phyloP scores from a whole-genome alignment of 2,888 invertebrate species.

The Pharmacophagus antenor region DNA sequence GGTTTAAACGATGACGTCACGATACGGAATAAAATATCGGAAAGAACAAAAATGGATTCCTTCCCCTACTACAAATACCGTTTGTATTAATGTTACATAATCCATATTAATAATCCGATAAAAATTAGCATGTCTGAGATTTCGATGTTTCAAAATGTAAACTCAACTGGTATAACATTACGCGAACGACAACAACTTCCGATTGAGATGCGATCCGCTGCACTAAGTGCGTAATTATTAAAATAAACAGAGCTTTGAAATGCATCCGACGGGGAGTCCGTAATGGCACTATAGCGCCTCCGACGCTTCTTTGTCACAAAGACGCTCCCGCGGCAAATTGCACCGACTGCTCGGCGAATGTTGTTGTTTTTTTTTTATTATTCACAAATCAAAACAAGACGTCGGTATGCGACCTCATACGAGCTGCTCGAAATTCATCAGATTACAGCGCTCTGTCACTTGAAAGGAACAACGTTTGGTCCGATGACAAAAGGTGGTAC shows the following conservation, averaged over 20 bases:
- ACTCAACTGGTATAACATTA: background rate
- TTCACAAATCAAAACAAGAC: constrained; percentile 20
- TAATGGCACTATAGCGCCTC: constrained; percentile 38
- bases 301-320: constrained; percentile 36
- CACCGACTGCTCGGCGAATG: constrained; percentile 34
- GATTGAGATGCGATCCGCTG: constrained; percentile 20
- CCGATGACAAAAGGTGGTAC: background rate
- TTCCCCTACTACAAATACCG: background rate
- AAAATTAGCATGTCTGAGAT: background rate
- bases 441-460: background rate
- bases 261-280: constrained; percentile 12
- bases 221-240: constrained; percentile 31
- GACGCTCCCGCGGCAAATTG: constrained; percentile 53
- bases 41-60: too few relatives aligned
- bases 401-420: constrained; percentile 8
- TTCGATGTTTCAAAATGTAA: background rate
- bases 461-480: background rate
- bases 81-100: background rate
- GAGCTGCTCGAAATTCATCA: constrained; percentile 4
- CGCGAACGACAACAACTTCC: constrained; percentile 2
- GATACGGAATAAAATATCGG: too few relatives aligned
- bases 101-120: background rate
- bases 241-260: constrained; percentile 26
- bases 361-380: constrained; percentile 24
- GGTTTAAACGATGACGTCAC: too few relatives aligned